Base-by-base conservation (phyloP, 2,113 vertebrate species). In the Pedetes capensis region DNA sequence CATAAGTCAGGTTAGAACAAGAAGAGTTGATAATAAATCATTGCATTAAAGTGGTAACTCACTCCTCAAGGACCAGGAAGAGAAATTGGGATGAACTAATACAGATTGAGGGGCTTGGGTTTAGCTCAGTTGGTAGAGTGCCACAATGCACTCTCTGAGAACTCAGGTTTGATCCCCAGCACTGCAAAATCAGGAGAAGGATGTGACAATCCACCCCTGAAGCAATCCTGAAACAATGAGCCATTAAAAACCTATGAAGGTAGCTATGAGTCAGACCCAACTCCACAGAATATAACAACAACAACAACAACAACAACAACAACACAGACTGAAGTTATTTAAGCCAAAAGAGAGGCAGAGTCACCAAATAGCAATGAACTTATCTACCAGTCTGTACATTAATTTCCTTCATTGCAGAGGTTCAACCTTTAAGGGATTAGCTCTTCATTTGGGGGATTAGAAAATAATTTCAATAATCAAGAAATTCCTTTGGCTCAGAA, bases 391-490 rank as follows among this genome's bases (percentile, higher is more conserved):
- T 89, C 16, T 66, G 25, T 23, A 78, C 23, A 64, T 92, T 71
- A 14, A 63, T 89, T 81, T 75, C 63, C 37, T 84, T 22, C n/a
- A 27, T 3, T 55, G 51, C 94, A 89, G 83, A 95, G 57, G 12
- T 53, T 25, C 8, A 3, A 75, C 44, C 34, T 75, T 34, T 90
- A 32, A 86, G 42, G 42, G 29, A 80, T 85, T 85, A 81, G 22
- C 22, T 94, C 29, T 90, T 78, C 42, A 57, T 49, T 82, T 86
- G 6, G n/a, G 1, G 25, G 64, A 63, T 57, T 79, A 81, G 84
- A 93, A 90, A 74, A 53, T 37, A 64, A 61, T 80, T 71, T 95
- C 37, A 84, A 37, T 75, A 86, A 61, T 92, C 76, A 89, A 57
- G 69, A 80, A 51, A 94, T 76, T 74, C 5, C 16, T 94, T 84